A percentile compares a stretch with the other conserved stretches of the same genome.
Evolutionary conservation across 2,797 vertebrate species (phyloP).

Genomic region (Phoeniculus purpureus): DNA sequence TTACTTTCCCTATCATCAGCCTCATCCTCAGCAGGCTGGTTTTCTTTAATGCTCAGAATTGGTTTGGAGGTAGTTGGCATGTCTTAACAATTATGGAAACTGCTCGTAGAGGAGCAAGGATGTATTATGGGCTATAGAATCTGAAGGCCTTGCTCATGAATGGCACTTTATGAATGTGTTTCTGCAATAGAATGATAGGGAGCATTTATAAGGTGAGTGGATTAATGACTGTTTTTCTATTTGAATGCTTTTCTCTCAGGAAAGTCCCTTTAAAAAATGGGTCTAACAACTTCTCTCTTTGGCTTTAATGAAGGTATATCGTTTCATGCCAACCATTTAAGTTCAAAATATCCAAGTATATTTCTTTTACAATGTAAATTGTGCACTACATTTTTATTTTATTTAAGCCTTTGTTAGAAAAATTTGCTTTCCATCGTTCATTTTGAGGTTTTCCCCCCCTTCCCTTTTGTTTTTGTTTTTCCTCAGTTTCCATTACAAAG

Average conservation of each 20-base stretch:
- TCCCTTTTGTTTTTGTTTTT: constrained; percentile 67
- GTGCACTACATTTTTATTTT: constrained; percentile 38
- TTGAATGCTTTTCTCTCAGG: neutral
- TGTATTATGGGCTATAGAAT: neutral
- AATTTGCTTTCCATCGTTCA: constrained; percentile 63
- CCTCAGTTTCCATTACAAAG: constrained; percentile 86
- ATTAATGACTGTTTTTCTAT: neutral
- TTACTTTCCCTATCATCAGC: neutral
- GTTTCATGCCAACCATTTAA: constrained; percentile 39
- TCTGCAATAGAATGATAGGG: neutral
- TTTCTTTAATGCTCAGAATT: neutral
- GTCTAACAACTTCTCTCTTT: constrained; percentile 9
- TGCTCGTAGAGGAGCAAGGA: neutral
- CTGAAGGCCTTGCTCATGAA: constrained; percentile 14
- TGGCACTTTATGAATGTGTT: constrained; percentile 1
- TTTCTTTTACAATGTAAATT: constrained; percentile 57
- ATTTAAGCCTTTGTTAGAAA: constrained; percentile 63
- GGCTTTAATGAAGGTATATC: neutral
- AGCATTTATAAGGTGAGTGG: constrained; percentile 57
- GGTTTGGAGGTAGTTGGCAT: neutral
- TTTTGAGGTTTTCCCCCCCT: constrained; percentile 68
- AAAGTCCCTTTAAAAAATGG: neutral
- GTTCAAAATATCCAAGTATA: constrained; percentile 48
- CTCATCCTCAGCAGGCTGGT: neutral
- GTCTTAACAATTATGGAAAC: neutral